Conservation (phyloP, 2,113 vertebrate species). For the Stigmatopora nigra region DNA sequence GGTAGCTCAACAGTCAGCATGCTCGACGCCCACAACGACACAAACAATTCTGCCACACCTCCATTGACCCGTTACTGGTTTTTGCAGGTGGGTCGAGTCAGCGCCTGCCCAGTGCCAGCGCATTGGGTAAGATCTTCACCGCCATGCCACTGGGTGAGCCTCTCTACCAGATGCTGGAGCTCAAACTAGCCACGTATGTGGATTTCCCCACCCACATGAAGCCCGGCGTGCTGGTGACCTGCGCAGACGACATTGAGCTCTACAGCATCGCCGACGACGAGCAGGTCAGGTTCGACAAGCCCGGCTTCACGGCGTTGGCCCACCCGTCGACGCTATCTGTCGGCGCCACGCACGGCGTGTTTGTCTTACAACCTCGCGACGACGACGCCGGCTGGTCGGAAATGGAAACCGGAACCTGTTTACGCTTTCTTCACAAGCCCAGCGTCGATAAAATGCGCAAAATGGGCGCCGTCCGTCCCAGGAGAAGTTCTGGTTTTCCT, state of each 20-base stretch:
- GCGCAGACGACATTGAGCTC: slow-evolving; percentile 89
- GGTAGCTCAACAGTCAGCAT: too few relatives aligned
- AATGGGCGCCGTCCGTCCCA: slow-evolving; percentile 67
- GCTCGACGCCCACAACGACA: too few relatives aligned
- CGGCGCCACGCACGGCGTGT: slow-evolving; percentile 87
- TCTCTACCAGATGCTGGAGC: slow-evolving; percentile 88
- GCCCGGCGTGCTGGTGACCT: slow-evolving; percentile 82
- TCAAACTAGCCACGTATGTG: slow-evolving; percentile 90
- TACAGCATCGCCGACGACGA: slow-evolving; percentile 67
- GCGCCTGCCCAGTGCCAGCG: slow-evolving; percentile 85
- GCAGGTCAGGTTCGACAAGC: slow-evolving; percentile 69
- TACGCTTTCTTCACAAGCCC: slow-evolving; percentile 86
- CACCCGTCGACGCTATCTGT: slow-evolving; percentile 79
- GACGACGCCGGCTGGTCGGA: slow-evolving; percentile 33
- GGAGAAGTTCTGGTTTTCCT: slow-evolving; percentile 1
- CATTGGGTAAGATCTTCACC: slow-evolving; percentile 88
- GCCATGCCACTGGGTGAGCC: slow-evolving; percentile 81
- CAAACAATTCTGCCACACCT: not conserved
- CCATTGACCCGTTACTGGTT: not conserved
- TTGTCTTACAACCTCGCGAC: slow-evolving; percentile 71
- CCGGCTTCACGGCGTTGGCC: slow-evolving; percentile 86
- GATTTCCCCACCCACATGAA: slow-evolving; percentile 84
- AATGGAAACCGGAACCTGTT: slow-evolving; percentile 70
- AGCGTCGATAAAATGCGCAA: slow-evolving; percentile 70
- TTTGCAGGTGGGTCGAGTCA: slow-evolving; percentile 86